These are phyloP conservation scores for Paedocypris sp. DNA, from an alignment of 2,113 vertebrate genomes.

Conservation along the genomic window DNA sequence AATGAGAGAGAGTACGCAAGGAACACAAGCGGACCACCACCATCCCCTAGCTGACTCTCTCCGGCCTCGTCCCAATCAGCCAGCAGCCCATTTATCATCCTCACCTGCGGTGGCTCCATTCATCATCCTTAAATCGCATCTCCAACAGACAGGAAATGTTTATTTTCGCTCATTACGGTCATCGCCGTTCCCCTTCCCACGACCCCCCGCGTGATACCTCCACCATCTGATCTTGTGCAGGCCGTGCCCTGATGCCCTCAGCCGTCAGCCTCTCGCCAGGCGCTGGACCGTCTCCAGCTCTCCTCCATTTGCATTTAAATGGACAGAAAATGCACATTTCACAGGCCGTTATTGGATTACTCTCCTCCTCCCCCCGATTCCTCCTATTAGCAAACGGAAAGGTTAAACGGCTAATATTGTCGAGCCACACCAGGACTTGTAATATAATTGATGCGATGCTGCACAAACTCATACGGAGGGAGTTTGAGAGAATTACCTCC, in stretches of 20 bases:
- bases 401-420: conserved; percentile 30
- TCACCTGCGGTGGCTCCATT: conserved; percentile 43
- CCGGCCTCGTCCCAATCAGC: conserved; percentile 24
- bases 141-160: conserved; percentile 42
- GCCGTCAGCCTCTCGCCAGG: not conserved
- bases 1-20: not conserved
- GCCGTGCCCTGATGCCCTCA: conserved; percentile 5
- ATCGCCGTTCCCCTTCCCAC: not conserved
- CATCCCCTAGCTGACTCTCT: not conserved
- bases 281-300: not conserved
- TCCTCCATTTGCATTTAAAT: conserved; percentile 40
- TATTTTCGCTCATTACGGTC: conserved; percentile 42
- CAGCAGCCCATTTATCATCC: conserved; percentile 43
- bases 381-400: conserved; percentile 28
- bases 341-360: conserved; percentile 32
- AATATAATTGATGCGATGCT: conserved; percentile 22
- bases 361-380: conserved; percentile 7
- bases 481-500: conserved; percentile 8
- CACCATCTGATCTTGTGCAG: not conserved
- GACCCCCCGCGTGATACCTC: conserved; percentile 14
- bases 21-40: not conserved
- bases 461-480: conserved; percentile 6
- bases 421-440: conserved; percentile 9
- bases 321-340: conserved; percentile 24
- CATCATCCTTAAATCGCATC: conserved; percentile 48